Conservation (phyloP, 2,888 invertebrate genomes). For the Griposia aprilina region DNA sequence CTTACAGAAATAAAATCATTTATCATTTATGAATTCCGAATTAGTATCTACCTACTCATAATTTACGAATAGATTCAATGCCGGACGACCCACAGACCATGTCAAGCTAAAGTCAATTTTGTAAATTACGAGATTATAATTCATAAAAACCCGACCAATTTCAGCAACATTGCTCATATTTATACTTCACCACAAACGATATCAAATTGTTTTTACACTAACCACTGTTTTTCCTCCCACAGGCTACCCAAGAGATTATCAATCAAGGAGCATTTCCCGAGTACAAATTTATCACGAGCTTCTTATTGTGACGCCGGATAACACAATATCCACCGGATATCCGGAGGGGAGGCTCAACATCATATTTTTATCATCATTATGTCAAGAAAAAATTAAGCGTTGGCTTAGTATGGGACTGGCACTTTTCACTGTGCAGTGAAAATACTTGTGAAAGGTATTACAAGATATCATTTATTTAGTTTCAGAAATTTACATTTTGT, state of each 20-base stretch:
- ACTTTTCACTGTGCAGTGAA: too few species aligned
- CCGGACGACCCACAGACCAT: too few species aligned
- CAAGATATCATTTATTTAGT: not conserved
- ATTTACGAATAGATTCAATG: too few species aligned
- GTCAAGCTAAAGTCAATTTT: too few species aligned
- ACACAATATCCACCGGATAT: conserved; percentile 89
- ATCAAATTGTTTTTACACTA: conserved; percentile 36
- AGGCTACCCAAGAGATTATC: conserved; percentile 78
- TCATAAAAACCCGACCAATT: too few species aligned
- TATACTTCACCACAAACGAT: not conserved
- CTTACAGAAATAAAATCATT: too few species aligned
- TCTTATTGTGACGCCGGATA: conserved; percentile 88
- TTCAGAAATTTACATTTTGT: not conserved
- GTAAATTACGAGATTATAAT: too few species aligned
- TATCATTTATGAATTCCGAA: too few species aligned
- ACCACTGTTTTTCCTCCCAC: conserved; percentile 47
- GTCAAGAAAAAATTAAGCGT: conserved; percentile 81
- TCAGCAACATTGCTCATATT: not conserved
- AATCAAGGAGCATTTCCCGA: conserved; percentile 86
- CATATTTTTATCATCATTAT: conserved; percentile 91
- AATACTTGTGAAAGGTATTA: not conserved
- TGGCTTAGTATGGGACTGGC: conserved; percentile 69
- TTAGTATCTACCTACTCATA: too few species aligned
- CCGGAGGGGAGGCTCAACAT: conserved; percentile 88
- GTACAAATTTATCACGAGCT: conserved; percentile 89